These are phyloP conservation scores for Ochropleura plecta DNA, from an alignment of 2,888 invertebrate species.

Conservation along the genomic window DNA sequence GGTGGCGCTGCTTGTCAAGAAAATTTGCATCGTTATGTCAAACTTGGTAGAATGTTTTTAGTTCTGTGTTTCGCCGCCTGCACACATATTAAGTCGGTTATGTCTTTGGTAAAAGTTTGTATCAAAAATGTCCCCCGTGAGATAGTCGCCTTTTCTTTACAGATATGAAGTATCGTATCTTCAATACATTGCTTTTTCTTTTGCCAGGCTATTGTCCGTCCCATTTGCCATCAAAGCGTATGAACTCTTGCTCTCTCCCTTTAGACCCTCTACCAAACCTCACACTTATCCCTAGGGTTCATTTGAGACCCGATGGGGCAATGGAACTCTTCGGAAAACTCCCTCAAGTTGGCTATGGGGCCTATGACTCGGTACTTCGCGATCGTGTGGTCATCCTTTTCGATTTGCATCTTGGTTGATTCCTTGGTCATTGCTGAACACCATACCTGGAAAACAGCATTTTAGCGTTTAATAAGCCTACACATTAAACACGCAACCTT, in stretches of 20 bases:
- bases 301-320: conserved; percentile 94
- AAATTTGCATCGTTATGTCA: too few relatives aligned
- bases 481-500: neutral
- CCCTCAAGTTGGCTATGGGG: conserved; percentile 95
- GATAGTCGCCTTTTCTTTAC: neutral
- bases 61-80: too few relatives aligned
- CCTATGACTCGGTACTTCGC: conserved; percentile 96
- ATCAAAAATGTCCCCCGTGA: neutral
- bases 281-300: conserved; percentile 96
- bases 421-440: conserved; percentile 97
- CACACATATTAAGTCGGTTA: too few relatives aligned
- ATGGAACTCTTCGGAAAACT: conserved; percentile 95
- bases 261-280: conserved; percentile 93
- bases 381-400: conserved; percentile 98
- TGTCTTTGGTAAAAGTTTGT: neutral
- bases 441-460: conserved; percentile 92
- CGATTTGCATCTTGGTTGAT: conserved; percentile 95
- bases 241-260: conserved; percentile 16
- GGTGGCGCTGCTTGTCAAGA: too few relatives aligned
- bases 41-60: too few relatives aligned
- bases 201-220: conserved; percentile 20
- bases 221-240: conserved; percentile 35
- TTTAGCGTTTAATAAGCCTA: neutral
- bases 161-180: neutral
- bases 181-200: neutral